Base-by-base conservation (phyloP, 2,113 vertebrate species). In the Bubalus kerabau region DNA sequence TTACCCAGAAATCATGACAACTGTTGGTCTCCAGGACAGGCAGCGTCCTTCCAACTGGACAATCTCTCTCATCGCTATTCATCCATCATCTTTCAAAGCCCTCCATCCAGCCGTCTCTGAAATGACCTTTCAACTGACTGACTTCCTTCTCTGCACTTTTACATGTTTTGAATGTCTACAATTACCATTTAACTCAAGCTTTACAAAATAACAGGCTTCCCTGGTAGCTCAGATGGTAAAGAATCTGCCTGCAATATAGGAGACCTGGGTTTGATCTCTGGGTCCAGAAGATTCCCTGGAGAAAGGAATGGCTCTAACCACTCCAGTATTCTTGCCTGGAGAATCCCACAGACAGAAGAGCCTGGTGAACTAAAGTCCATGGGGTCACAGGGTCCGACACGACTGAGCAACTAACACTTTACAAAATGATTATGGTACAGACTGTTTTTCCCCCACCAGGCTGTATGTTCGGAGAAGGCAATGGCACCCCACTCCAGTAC, bases 171-270 rank as follows among this genome's bases (percentile, higher is more conserved):
- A 86, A 82, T 36, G 14, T 48, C 60, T 28, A 48, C 23, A 87
- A 93, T 82, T 81, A 92, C 64, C 94, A 54, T 59, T 93, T 67
- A n/a, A 89, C 64, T 89, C 52, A 85, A 92, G 67, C 67, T 71
- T 90, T 89, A 67, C 74, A 88, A 87, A 94, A 76, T 76, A 78
- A 46, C 32, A 9, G 62, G 32, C 62, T 67, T 67, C 62, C 16
- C 16, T 67, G 7, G 62, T 19, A 17, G 16, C 32, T 67, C 62
- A 67, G 62, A n/a, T 67, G 62, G 62, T 10, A 67, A n/a, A 19
- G 62, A n/a, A 67, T 67, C 62, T n/a, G 62, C 32, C 62, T 67
- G 62, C 16, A 9, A n/a, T 19, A 67, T 16, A n/a, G 32, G 62
- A 67, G 16, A n/a, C 32, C 7, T 67, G 32, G 32, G 8, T 67